Evolutionary conservation across 1,140 invertebrate genomes (phyloP).

Genomic region (Drosophila lacertosa): DNA sequence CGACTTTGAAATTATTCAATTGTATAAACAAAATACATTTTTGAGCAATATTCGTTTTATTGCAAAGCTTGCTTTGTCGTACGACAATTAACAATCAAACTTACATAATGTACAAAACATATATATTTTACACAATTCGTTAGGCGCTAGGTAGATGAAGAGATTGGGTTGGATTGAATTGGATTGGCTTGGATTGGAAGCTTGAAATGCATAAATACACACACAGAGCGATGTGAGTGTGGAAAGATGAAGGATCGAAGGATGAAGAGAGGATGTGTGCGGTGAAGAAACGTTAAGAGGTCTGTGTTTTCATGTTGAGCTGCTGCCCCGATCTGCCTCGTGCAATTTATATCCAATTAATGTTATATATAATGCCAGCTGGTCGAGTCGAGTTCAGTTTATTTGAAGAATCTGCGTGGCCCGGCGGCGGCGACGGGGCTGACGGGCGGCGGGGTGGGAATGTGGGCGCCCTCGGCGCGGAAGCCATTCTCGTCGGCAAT

Average conservation of each 20-base stretch:
- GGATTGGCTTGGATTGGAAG: no score
- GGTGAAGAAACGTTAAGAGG: conserved; percentile 9
- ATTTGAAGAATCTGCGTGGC: conserved; percentile 80
- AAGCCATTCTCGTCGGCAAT: conserved; percentile 89
- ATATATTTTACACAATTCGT: conserved; percentile 63
- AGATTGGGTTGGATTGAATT: no score
- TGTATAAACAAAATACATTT: no score
- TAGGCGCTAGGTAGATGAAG: conserved; percentile 41
- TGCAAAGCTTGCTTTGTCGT: conserved; percentile 68
- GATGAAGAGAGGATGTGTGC: not conserved
- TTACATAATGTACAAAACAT: conserved; percentile 67
- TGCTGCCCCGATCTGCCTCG: conserved; percentile 31
- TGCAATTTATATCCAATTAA: conserved; percentile 28
- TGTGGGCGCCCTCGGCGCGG: conserved; percentile 85
- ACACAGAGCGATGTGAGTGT: conserved; percentile 17
- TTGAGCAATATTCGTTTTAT: conserved; percentile 76
- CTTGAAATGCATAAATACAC: conserved; percentile 40
- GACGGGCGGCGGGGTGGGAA: conserved; percentile 86
- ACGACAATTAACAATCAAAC: conserved; percentile 68
- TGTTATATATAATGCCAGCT: conserved; percentile 15
- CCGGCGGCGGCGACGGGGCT: conserved; percentile 68
- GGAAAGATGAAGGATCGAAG: conserved; percentile 1
- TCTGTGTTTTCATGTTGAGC: conserved; percentile 18
- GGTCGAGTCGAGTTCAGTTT: conserved; percentile 46
- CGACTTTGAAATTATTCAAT: no score